A percentile compares a stretch with the other conserved stretches of the same genome.
These are phyloP conservation scores for Pholis gunnellus DNA, from an alignment of 2,113 vertebrate genomes.

Conservation along the genomic window DNA sequence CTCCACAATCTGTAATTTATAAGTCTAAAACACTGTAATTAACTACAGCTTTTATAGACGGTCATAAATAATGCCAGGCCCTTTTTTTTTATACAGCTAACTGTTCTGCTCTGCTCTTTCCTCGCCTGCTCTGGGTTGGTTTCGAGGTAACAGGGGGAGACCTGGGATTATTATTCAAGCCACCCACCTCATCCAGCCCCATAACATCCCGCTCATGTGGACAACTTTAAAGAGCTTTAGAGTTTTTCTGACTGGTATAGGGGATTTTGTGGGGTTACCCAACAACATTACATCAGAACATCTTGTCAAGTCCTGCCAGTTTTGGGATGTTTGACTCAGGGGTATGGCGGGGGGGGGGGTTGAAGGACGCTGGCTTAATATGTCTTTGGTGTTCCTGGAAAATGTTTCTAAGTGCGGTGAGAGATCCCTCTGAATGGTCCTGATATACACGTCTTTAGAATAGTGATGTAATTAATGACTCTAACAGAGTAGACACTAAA, in stretches of 20 bases:
- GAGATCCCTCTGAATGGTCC: constrained; percentile 70
- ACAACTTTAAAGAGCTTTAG: constrained; percentile 42
- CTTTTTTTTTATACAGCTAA: constrained; percentile 68
- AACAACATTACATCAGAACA: constrained; percentile 55
- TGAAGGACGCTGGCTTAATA: constrained; percentile 40
- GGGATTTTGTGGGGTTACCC: constrained; percentile 65
- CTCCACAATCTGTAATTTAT: constrained; percentile 87
- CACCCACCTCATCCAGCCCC: constrained; percentile 56
- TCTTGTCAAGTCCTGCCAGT: constrained; percentile 62
- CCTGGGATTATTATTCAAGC: constrained; percentile 59
- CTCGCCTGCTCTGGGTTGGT: constrained; percentile 53
- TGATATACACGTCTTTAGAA: constrained; percentile 77
- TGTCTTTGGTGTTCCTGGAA: constrained; percentile 70
- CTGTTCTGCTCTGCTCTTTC: constrained; percentile 50
- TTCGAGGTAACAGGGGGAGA: constrained; percentile 63
- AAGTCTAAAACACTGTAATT: constrained; percentile 86
- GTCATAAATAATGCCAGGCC: constrained; percentile 84
- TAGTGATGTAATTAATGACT: constrained; percentile 87
- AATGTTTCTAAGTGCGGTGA: constrained; percentile 72
- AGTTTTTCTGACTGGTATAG: constrained; percentile 48
- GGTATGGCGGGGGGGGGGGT: background rate
- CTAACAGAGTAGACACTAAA: constrained; percentile 75
- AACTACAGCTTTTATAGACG: constrained; percentile 83
- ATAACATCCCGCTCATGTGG: constrained; percentile 32
- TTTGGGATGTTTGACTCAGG: constrained; percentile 54